Percentiles rank a stretch among this genome's conserved stretches.
Evolutionary conservation across 2,888 invertebrate genomes (phyloP).

Genomic region (Hydrotaea diabolus): DNA sequence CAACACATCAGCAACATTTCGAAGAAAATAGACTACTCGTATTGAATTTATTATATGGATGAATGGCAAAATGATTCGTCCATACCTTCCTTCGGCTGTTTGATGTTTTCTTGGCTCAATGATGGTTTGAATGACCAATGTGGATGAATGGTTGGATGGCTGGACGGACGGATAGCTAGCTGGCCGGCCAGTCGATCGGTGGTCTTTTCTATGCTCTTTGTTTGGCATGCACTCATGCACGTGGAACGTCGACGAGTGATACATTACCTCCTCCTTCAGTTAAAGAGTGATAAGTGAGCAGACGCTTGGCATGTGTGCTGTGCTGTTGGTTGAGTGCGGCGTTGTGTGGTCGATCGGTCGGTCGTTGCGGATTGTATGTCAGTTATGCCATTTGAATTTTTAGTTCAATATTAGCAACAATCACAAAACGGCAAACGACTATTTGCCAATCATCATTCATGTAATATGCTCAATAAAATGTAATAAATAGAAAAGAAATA

Average conservation of each 20-base stretch:
- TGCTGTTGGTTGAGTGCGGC: neutral
- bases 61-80: conserved; percentile 26
- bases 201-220: conserved; percentile 32
- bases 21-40: conserved; percentile 58
- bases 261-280: conserved; percentile 21
- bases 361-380: conserved; percentile 62
- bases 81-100: neutral
- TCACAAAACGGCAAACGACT: conserved; percentile 48
- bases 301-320: neutral
- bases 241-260: conserved; percentile 20
- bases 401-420: conserved; percentile 69
- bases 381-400: conserved; percentile 69
- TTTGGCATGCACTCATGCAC: conserved; percentile 25
- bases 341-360: conserved; percentile 23
- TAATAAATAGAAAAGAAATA: neutral
- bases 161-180: conserved; percentile 33
- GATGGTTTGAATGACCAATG: neutral
- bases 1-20: conserved; percentile 8
- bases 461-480: conserved; percentile 25
- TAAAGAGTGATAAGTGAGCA: conserved; percentile 51
- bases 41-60: conserved; percentile 65
- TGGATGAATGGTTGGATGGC: conserved; percentile 15
- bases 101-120: conserved; percentile 31
- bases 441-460: conserved; percentile 54
- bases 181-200: conserved; percentile 45